A percentile compares a stretch with the other conserved stretches of the same genome.
Evolutionary conservation across 2,888 invertebrate genomes (phyloP).

Genomic region (Hypena proboscidalis): DNA sequence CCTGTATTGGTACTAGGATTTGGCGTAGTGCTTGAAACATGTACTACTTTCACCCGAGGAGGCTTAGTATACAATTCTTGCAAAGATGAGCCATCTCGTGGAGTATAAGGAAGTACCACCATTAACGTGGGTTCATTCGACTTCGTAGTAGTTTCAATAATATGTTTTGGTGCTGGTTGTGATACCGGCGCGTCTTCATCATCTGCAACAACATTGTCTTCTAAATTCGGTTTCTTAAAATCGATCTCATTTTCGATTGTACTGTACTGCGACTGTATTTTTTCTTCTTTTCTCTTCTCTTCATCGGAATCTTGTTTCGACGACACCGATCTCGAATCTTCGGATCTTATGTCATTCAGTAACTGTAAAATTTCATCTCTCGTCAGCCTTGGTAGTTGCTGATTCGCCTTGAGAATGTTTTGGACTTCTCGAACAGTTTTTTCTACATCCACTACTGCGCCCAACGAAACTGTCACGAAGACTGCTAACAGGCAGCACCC

Average conservation of each 20-base stretch:
- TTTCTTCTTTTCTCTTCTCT: slow-evolving; percentile 43
- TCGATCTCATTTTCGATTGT: slow-evolving; percentile 61
- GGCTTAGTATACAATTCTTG: slow-evolving; percentile 88
- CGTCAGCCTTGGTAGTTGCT: slow-evolving; percentile 86
- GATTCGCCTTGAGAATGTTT: slow-evolving; percentile 85
- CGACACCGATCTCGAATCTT: slow-evolving; percentile 69
- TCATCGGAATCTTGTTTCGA: slow-evolving; percentile 55
- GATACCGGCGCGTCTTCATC: slow-evolving; percentile 35
- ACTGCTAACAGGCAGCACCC: slow-evolving; percentile 63
- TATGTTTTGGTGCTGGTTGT: slow-evolving; percentile 38
- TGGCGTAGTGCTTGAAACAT: slow-evolving; percentile 60
- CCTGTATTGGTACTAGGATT: slow-evolving; percentile 56
- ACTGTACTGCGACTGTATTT: slow-evolving; percentile 48
- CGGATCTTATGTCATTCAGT: slow-evolving; percentile 87
- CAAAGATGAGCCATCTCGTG: slow-evolving; percentile 82
- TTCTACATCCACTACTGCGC: slow-evolving; percentile 81
- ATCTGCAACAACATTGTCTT: slow-evolving; percentile 41
- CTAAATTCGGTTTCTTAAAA: slow-evolving; percentile 35
- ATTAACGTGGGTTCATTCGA: slow-evolving; percentile 78
- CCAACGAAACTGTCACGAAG: slow-evolving; percentile 45
- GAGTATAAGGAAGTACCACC: slow-evolving; percentile 87
- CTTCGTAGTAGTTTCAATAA: slow-evolving; percentile 61
- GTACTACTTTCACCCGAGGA: slow-evolving; percentile 86
- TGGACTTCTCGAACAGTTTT: slow-evolving; percentile 89
- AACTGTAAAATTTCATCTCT: slow-evolving; percentile 88